Conservation (phyloP, 2,113 vertebrate species). For the Chaetodon auriga region DNA sequence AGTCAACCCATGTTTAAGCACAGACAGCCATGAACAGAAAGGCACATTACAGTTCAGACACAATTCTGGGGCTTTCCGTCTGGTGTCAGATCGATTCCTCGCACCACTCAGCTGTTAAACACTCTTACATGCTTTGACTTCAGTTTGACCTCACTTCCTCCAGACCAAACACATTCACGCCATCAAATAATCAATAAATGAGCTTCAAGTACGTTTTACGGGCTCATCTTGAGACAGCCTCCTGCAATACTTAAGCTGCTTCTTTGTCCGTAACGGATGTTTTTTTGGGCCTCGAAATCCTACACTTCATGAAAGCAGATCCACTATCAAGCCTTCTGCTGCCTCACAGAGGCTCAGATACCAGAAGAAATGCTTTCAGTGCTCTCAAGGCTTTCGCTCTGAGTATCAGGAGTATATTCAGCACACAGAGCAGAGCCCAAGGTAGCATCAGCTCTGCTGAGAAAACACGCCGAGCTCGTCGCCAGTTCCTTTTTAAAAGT, state of each 20-base stretch:
- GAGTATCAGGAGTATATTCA: constrained; percentile 2
- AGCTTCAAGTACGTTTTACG: not conserved
- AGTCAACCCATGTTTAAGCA: not conserved
- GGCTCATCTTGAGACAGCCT: constrained; percentile 13
- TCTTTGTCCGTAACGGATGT: not conserved
- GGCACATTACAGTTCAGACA: not conserved
- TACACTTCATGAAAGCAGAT: not conserved
- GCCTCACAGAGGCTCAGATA: constrained; percentile 1
- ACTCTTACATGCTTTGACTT: not conserved
- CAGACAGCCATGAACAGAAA: not conserved
- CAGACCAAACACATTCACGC: not conserved
- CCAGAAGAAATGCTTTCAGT: constrained; percentile 47
- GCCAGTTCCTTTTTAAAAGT: constrained; percentile 39
- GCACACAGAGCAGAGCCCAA: constrained; percentile 5
- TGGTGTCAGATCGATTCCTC: not conserved
- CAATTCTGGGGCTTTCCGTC: not conserved
- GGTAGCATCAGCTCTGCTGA: constrained; percentile 31
- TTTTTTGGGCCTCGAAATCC: not conserved
- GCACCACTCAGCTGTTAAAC: not conserved
- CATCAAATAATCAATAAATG: constrained; percentile 26
- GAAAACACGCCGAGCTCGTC: constrained; percentile 25
- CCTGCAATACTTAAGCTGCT: not conserved
- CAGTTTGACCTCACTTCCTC: constrained; percentile 23
- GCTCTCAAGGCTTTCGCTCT: constrained; percentile 11
- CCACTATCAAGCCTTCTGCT: not conserved